Conservation (phyloP, 1,140 invertebrate species). For the Cecropterus lyciades region DNA sequence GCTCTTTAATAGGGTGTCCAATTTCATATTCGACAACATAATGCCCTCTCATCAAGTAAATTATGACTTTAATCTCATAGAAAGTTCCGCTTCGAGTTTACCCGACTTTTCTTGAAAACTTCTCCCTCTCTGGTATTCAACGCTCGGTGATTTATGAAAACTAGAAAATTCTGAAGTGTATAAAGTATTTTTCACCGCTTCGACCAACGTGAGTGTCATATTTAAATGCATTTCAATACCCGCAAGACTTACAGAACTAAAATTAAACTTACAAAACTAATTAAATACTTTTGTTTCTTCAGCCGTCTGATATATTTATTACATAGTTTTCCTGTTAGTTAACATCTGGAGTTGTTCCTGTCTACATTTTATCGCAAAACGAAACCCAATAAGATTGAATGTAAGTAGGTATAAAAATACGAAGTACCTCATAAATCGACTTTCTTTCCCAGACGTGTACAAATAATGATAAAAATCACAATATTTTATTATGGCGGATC, state of each 20-base stretch:
- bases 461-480: slow-evolving; percentile 35
- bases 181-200: slow-evolving; percentile 75
- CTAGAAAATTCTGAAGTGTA: slow-evolving; percentile 74
- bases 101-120: slow-evolving; percentile 75
- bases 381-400: slow-evolving; percentile 27
- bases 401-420: slow-evolving; percentile 23
- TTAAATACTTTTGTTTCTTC: slow-evolving; percentile 22
- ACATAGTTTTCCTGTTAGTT: slow-evolving; percentile 2
- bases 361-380: slow-evolving; percentile 22
- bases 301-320: slow-evolving; percentile 5
- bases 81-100: slow-evolving; percentile 73
- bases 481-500: slow-evolving; percentile 33
- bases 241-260: slow-evolving; percentile 19
- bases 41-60: slow-evolving; percentile 74
- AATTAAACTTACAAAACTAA: slow-evolving; percentile 48
- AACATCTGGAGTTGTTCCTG: neutral
- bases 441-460: slow-evolving; percentile 28
- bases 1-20: slow-evolving; percentile 57
- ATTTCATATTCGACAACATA: slow-evolving; percentile 73
- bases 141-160: slow-evolving; percentile 78
- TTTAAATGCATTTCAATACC: slow-evolving; percentile 63
- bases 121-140: slow-evolving; percentile 66
- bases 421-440: slow-evolving; percentile 24
- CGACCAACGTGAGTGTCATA: slow-evolving; percentile 66
- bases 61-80: slow-evolving; percentile 78